These are phyloP conservation scores for Drosophila helvetica DNA, from an alignment of 2,888 invertebrate species.

Conservation along the genomic window DNA sequence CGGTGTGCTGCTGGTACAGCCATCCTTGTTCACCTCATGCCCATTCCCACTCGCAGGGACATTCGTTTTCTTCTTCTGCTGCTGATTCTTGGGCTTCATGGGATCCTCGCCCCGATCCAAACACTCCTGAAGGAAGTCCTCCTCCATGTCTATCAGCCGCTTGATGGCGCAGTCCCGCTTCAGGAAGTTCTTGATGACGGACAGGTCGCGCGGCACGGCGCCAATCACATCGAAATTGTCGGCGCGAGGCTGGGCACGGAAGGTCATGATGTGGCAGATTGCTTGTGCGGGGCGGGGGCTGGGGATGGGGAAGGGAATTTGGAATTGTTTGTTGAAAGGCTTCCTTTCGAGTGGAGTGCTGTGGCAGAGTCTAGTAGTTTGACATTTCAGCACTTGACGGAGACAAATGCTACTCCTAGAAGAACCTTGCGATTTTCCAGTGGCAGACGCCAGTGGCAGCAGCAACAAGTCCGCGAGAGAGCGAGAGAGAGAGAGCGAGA, in stretches of 20 bases:
- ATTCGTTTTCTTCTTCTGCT: neutral
- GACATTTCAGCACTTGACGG: neutral
- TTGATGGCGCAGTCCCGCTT: slow-evolving; percentile 67
- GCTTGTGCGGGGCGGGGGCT: neutral
- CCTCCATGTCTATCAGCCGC: slow-evolving; percentile 68
- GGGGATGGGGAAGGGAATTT: neutral
- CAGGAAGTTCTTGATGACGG: slow-evolving; percentile 67
- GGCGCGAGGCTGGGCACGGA: slow-evolving; percentile 57
- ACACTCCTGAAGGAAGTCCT: slow-evolving; percentile 53
- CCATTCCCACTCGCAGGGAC: slow-evolving; percentile 3
- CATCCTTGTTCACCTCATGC: slow-evolving; percentile 21
- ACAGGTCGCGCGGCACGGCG: slow-evolving; percentile 68
- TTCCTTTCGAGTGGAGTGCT: neutral
- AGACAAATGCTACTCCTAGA: slow-evolving; percentile 19
- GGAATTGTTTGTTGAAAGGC: slow-evolving; percentile 8
- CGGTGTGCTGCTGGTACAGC: slow-evolving; percentile 48
- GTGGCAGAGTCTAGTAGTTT: neutral
- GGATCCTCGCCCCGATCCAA: slow-evolving; percentile 23
- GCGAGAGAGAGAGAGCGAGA: neutral
- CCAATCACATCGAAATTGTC: slow-evolving; percentile 70
- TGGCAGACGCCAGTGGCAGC: slow-evolving; percentile 12
- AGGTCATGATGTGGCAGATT: slow-evolving; percentile 49
- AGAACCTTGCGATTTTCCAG: slow-evolving; percentile 48
- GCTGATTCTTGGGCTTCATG: slow-evolving; percentile 3
- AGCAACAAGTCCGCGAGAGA: slow-evolving; percentile 69